Base-by-base conservation (phyloP, 2,113 vertebrate genomes). In the Neotoma lepida region DNA sequence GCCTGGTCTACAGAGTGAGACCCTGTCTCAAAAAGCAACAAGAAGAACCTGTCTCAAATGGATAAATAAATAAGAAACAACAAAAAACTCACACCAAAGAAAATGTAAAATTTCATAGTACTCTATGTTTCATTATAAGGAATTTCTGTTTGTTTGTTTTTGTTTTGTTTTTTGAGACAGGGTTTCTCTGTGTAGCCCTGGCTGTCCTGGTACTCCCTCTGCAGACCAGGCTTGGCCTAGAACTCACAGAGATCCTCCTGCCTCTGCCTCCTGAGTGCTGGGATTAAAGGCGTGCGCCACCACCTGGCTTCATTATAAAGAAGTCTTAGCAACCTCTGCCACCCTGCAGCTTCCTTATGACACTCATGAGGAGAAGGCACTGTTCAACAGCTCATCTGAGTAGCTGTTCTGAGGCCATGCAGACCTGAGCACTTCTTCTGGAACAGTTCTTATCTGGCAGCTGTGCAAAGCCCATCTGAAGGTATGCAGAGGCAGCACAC, bases 311-410 rank as follows among this genome's bases (percentile, higher is more conserved):
- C 46, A 94, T 77, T 86, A 58, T 30, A 35, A n/a, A 7, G 12
- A 82, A 91, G 91, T 82, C 89, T 85, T 49, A 64, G 93, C 90
- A 90, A 84, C 49, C 78, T 39, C 22, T 85, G 28, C 85, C 78
- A 85, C 9, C 44, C 71, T 54, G 30, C 39, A 63, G 22, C 39
- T 82, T 82, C n/a, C 61, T 92, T 44, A 63, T 6, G 68, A n/a
- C 35, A 64, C 63, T 33, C 35, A 35, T 68, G 6, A 70, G 41
- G n/a, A 61, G n/a, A 61, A 82, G 3, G 13, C 54, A 74, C 6
- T n/a, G 35, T n/a, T n/a, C n/a, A 24, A 28, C 10, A 3, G n/a
- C 12, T 44, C 2, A 28, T 44, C 73, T 74, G 73, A 12, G 41
- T 14, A 74, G 73, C 18, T 66, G 44, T 49, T 91, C 9, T 88